Evolutionary conservation across 2,797 vertebrate genomes (phyloP), one percentile per base, ranked within the genome.

Genomic region (Alectoris magna): DNA sequence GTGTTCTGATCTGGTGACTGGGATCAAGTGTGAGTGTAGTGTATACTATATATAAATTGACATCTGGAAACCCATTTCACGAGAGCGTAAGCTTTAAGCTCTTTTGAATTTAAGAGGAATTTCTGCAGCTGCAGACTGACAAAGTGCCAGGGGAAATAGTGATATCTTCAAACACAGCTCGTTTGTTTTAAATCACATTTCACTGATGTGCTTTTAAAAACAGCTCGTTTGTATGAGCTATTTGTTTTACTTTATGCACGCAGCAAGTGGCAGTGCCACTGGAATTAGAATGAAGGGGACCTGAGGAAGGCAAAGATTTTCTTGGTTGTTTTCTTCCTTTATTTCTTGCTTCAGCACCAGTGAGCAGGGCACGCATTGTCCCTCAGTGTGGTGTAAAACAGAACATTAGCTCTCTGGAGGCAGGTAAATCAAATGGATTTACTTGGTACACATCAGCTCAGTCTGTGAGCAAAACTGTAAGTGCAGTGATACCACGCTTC

Each of bases 191-290:
- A 66, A 70, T 94, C 71, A 29, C 6, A 2, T 90, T 87, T 90
- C 77, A 90, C 16, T 53, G 43, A 67, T 78, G 43, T 75, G 74
- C 85, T 90, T 95, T 93, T 79, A 86, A 84, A 84, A 93, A 79
- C 59, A 76, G 55, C 60, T 91, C 75, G 46, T 75, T 77, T 88
- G 29, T 75, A 9, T 90, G 66, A 95, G 59, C 43, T 86, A 4
- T 90, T 94, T 91, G 51, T 56, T 90, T 88, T 95, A 75, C 71
- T 84, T 9, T 41, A 48, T 0, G 7, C 56, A 51, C 36, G 5
- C 59, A 82, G 29, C 34, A 70, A 66, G 70, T 1, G 3, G 63
- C 59, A 72, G 1, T 62, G 80, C 34, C 0, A 2, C 1, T 84
- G 44, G 44, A 70, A 90, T 6, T 39, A 36, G 60, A 67, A 64